Evolutionary conservation across 2,113 vertebrate genomes (phyloP), one percentile per base, ranked within the genome.

Genomic region (Propithecus coquereli): DNA sequence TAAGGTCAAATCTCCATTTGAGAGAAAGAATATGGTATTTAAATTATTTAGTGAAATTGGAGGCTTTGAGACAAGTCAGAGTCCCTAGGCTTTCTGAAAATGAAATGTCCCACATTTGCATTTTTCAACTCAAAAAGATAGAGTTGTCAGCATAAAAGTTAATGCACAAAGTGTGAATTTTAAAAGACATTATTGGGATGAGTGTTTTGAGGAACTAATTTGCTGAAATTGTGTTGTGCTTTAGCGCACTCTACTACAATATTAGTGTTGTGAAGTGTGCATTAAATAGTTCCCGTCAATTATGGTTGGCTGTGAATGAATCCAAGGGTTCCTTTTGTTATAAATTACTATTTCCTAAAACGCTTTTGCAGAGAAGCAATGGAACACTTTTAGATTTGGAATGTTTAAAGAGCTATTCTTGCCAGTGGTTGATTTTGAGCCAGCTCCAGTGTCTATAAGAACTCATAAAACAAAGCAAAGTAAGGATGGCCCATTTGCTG

Each of bases 331-430:
- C 84, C 91, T 96, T 94, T 97, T 96, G 95, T 96, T 95, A 92
- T 84, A 97, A 97, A 97, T 92, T 73, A 93, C 96, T 96, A 84
- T 96, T 97, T 97, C 97, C 96, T 94, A 84, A 92, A 96, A 91
- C 83, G 97, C 81, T 85, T 95, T 93, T 65, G 66, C 90, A 95
- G 94, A 92, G 90, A 96, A 57, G 92, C 95, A 73, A 34, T 92
- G 87, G 82, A 96, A 87, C 66, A 52, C 96, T 90, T 97, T 94
- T 27, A 68, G 92, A 94, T 87, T 97, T 94, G 95, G 84, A 96
- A 94, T 87, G 84, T 89, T 91, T 82, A 37, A 92, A 94, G 77
- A 94, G 76, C 57, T 2, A 0, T 82, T 86, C 95, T 92, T 97
- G 96, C 96, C 94, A 82, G 95, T 47, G 93, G 57, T 59, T 97